phyloP scores from a whole-genome alignment of 1,140 invertebrate genomes.

The Drepana arcuata region DNA sequence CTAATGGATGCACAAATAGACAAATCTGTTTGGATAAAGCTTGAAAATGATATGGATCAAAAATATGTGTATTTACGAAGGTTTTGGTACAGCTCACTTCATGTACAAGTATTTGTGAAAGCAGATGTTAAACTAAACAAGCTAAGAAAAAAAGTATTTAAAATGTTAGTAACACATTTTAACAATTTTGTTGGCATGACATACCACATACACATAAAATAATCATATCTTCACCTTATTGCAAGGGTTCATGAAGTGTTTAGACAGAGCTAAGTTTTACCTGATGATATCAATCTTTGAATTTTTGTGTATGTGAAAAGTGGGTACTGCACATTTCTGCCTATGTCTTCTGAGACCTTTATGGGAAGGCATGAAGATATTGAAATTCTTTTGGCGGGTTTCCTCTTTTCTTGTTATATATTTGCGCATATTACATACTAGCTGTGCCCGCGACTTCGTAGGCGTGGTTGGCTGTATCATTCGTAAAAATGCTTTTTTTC shows the following conservation, averaged over 20 bases:
- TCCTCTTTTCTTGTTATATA: no score
- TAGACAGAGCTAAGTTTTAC: no score
- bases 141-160: constrained; percentile 28
- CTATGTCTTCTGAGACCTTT: no score
- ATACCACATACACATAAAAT: background rate
- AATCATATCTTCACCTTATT: background rate
- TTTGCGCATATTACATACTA: no score
- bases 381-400: no score
- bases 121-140: constrained; percentile 31
- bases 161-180: constrained; percentile 25
- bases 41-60: constrained; percentile 38
- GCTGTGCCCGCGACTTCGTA: no score
- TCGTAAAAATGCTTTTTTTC: background rate
- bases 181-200: constrained; percentile 2
- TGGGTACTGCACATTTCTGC: no score
- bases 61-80: constrained; percentile 27
- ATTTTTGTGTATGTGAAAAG: no score
- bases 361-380: no score
- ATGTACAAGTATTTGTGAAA: constrained; percentile 47
- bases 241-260: no score
- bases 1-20: constrained; percentile 39
- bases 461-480: background rate
- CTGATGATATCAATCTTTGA: no score
- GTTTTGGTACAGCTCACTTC: constrained; percentile 38
- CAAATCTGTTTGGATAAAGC: constrained; percentile 33